phyloP scores from a whole-genome alignment of 2,888 invertebrate species.

The Allygus modestus region DNA sequence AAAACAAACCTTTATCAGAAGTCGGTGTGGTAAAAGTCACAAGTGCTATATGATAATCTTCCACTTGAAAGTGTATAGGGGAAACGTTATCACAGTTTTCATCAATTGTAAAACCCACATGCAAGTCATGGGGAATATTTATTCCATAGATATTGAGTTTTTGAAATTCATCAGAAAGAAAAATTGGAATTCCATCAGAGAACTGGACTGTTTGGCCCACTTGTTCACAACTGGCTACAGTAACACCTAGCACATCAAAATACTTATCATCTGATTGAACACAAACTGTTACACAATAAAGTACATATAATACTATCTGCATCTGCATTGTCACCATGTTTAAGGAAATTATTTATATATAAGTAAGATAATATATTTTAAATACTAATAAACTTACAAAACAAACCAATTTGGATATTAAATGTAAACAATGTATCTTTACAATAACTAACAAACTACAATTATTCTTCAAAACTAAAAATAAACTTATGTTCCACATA shows the following conservation, averaged over 20 bases:
- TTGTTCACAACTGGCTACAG: neutral
- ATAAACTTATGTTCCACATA: neutral
- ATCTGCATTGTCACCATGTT: no score
- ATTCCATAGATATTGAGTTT: neutral
- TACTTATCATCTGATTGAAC: neutral
- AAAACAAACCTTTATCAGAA: neutral
- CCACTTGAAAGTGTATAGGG: neutral
- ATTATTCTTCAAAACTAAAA: neutral
- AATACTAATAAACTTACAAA: neutral
- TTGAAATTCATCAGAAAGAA: neutral
- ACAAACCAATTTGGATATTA: neutral
- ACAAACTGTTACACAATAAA: no score
- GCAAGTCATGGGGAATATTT: neutral
- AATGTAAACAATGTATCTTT: neutral
- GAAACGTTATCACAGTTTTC: neutral
- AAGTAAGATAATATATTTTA: neutral
- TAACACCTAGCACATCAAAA: neutral
- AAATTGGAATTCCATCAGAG: neutral
- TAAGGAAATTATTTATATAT: neutral
- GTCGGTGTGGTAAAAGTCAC: neutral
- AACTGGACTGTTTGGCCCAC: neutral
- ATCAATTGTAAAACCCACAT: neutral
- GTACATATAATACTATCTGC: no score
- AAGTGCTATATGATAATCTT: neutral
- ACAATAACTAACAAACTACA: neutral